These are phyloP conservation scores for Zelostemma sp. DNA, from an alignment of 1,140 invertebrate genomes.

Conservation along the genomic window DNA sequence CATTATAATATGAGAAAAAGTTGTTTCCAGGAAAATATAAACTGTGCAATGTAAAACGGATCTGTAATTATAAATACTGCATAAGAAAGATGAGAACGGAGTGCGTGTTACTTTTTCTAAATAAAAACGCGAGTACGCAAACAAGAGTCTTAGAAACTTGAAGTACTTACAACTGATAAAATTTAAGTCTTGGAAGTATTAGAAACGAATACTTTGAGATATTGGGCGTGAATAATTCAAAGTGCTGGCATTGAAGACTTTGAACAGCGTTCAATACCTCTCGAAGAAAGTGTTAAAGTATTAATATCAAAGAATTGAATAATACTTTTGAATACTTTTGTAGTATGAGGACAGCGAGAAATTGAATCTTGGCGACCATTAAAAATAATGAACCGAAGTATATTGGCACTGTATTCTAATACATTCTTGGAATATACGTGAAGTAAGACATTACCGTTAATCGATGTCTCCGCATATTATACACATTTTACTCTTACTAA, in stretches of 20 bases:
- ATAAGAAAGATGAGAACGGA: too few species aligned
- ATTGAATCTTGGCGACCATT: not conserved
- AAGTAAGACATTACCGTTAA: conserved; percentile 61
- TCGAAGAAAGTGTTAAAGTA: not conserved
- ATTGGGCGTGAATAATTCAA: not conserved
- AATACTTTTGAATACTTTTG: not conserved
- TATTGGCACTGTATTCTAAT: conserved; percentile 8
- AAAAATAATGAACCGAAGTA: not conserved
- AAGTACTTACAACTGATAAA: too few species aligned
- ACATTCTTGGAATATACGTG: conserved; percentile 19
- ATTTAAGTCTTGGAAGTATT: too few species aligned
- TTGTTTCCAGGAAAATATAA: too few species aligned
- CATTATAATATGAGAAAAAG: too few species aligned
- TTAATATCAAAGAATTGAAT: too few species aligned
- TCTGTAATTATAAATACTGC: too few species aligned
- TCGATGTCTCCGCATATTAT: conserved; percentile 57
- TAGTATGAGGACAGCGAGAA: not conserved
- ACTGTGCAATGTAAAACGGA: too few species aligned
- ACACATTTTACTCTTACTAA: conserved; percentile 62
- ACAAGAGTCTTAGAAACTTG: too few species aligned
- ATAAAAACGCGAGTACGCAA: too few species aligned
- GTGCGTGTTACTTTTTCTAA: too few species aligned
- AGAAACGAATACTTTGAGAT: too few species aligned
- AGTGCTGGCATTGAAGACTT: not conserved
- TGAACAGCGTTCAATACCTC: not conserved